Evolutionary conservation across 1,140 invertebrate species (phyloP), one percentile per base, ranked within the genome.

Genomic region (Trichonephila clavipes): DNA sequence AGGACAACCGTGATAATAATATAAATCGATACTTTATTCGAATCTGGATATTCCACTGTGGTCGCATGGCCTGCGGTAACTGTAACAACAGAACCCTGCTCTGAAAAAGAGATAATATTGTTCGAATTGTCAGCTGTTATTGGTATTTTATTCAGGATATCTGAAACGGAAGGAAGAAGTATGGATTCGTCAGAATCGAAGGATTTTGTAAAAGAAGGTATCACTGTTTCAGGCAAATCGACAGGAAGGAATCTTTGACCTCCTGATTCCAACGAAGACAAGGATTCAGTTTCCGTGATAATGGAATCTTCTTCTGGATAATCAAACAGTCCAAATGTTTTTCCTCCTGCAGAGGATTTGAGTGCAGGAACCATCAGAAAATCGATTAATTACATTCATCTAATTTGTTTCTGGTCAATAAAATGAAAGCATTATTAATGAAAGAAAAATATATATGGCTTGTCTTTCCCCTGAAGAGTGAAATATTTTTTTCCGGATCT

Each of bases 361-460:
- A 51, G 12, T 6, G 24, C 7, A 59, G 82, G 44, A 83, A 83
- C 82, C 82, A 83, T 83, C 19, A 59, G 82, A 83, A 34, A 82
- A n/a, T 7, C 10, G 66, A 69, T 69, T 12, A 24, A 0, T 28
- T 12, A 14, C 2, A 69, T 10, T 64, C 62, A 21, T 64, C 4
- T 19, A 19, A 64, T 64, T 19, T 19, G 62, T 64, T 64, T 64
- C 16, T 64, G 16, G 16, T 21, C 0, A 64, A 21, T 19, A 64
- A 19, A 21, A 21, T 21, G 7, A 5, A 21, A 64, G 14, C 1
- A 62, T 28, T 64, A 3, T 12, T 10, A 7, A 51, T 51, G 8
- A 51, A 51, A 12, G 5, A 8, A 8, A 5, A 0, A 51, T 6
- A 51, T 10, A 51, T 3, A 8, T 6, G 0, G 2, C 2, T 0